phyloP scores from a whole-genome alignment of 2,797 vertebrate species.

The Sebastes itinus region DNA sequence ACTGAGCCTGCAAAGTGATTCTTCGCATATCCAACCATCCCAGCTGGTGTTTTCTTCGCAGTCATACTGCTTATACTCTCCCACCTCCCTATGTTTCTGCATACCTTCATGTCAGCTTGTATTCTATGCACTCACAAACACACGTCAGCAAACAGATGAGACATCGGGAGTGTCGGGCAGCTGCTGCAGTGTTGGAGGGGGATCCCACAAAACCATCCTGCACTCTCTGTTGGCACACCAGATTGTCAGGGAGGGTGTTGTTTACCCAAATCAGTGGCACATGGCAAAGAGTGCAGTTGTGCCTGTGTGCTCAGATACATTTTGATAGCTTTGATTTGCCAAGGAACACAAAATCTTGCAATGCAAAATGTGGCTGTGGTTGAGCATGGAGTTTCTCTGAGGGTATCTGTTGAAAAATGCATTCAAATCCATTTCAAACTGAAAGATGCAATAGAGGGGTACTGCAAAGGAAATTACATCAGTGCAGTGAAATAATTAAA shows the following conservation, averaged over 20 bases:
- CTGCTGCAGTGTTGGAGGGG: conserved; percentile 14
- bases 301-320: neutral
- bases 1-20: conserved; percentile 2
- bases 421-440: neutral
- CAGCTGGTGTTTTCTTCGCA: conserved; percentile 54
- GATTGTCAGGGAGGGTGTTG: neutral
- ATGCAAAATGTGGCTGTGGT: neutral
- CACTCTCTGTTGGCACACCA: conserved; percentile 17
- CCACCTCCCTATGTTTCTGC: conserved; percentile 35
- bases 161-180: conserved; percentile 8
- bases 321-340: neutral
- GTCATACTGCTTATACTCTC: conserved; percentile 35
- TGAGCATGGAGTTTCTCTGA: neutral
- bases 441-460: neutral
- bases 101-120: conserved; percentile 29
- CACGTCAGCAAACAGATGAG: conserved; percentile 39
- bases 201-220: conserved; percentile 2
- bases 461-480: neutral
- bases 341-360: neutral
- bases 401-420: neutral
- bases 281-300: neutral
- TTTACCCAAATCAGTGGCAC: neutral
- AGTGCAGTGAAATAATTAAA: neutral
- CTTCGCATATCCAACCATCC: conserved; percentile 14
- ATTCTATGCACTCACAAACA: conserved; percentile 1